phyloP scores from a whole-genome alignment of 2,888 invertebrate species.

The Dicycla oo region DNA sequence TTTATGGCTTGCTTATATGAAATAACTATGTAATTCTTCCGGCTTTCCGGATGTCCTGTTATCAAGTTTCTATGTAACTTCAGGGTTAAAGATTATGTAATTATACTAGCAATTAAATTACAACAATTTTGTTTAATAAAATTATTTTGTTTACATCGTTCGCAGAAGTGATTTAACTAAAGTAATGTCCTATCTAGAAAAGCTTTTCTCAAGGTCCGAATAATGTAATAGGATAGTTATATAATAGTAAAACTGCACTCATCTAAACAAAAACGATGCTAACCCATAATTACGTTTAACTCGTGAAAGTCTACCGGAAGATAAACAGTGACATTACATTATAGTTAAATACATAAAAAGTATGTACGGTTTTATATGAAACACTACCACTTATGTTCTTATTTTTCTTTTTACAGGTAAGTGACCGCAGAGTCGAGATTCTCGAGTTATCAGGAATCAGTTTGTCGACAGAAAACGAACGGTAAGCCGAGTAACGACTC shows the following conservation, averaged over 20 bases:
- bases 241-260: background rate
- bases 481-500: background rate
- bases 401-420: slow-evolving; percentile 54
- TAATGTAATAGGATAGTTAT: background rate
- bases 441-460: background rate
- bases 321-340: slow-evolving; percentile 25
- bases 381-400: slow-evolving; percentile 15
- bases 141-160: too few relatives aligned
- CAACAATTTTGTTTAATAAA: too few relatives aligned
- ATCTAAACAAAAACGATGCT: slow-evolving; percentile 8
- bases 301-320: slow-evolving; percentile 46
- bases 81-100: background rate
- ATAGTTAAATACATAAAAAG: slow-evolving; percentile 1
- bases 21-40: background rate
- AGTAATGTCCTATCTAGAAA: too few relatives aligned
- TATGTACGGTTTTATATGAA: background rate
- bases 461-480: slow-evolving; percentile 6
- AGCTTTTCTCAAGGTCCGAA: background rate
- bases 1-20: slow-evolving; percentile 1
- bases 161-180: too few relatives aligned
- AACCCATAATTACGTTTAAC: slow-evolving; percentile 33
- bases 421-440: slow-evolving; percentile 21
- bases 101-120: too few relatives aligned
- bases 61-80: background rate
- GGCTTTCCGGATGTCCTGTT: background rate